Percentiles rank a stretch among this genome's conserved stretches.
Conservation (phyloP, 2,113 vertebrate genomes). For the Odocoileus hemionus region DNA sequence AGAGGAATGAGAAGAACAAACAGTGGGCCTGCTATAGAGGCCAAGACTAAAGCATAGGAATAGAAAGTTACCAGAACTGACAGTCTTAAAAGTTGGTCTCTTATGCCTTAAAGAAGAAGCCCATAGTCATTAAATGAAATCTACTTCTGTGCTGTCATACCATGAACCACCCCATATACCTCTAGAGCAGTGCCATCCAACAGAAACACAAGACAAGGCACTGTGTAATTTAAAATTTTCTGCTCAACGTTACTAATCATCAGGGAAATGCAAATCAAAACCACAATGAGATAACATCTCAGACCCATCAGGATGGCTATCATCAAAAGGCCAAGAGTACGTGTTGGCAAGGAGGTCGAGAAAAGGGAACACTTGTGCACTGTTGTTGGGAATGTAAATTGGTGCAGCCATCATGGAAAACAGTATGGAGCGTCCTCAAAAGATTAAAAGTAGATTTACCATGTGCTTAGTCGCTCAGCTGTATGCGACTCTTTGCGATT, state of each 20-base stretch:
- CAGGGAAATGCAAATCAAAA: not conserved
- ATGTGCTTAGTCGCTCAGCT: not conserved
- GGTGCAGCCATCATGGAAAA: not conserved
- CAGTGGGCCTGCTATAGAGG: not conserved
- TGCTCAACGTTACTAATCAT: not conserved
- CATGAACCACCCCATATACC: not conserved
- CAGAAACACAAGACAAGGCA: not conserved
- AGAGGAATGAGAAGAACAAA: not conserved
- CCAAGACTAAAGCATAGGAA: not conserved
- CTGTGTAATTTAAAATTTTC: not conserved
- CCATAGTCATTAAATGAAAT: not conserved
- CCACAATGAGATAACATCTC: not conserved
- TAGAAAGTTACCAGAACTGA: not conserved
- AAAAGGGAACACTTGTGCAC: not conserved
- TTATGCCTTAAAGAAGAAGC: not conserved
- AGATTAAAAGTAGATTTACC: not conserved
- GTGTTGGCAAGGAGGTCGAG: not conserved
- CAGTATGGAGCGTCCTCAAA: not conserved
- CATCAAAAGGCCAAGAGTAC: not conserved
- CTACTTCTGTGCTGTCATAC: not conserved
- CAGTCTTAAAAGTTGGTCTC: not conserved
- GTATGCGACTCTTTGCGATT: not conserved
- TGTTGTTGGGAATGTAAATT: not conserved
- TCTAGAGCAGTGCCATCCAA: not conserved
- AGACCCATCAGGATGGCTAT: not conserved